These are phyloP conservation scores for Heterodera schachtii DNA, from an alignment of 1,140 invertebrate genomes.

Conservation along the genomic window DNA sequence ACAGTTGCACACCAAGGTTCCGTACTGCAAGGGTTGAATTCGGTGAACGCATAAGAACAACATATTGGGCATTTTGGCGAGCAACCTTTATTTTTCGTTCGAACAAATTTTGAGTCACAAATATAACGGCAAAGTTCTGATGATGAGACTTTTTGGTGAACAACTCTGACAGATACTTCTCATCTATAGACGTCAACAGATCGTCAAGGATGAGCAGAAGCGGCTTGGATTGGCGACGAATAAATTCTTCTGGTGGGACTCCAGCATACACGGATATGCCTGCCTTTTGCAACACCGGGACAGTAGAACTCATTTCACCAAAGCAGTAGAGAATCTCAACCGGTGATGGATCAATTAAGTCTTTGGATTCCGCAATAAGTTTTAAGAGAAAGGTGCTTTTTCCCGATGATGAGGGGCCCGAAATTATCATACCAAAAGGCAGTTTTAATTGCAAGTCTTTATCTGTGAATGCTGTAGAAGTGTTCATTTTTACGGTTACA, in stretches of 20 bases:
- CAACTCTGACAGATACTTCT: constrained; percentile 24
- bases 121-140: constrained; percentile 13
- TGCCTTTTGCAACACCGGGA: not conserved
- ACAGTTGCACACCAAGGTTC: constrained; percentile 15
- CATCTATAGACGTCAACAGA: constrained; percentile 11
- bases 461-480: not conserved
- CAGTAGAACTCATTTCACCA: constrained; percentile 32
- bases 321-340: constrained; percentile 12
- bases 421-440: constrained; percentile 28
- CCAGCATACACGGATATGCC: constrained; percentile 3
- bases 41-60: constrained; percentile 17
- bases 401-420: constrained; percentile 13
- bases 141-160: constrained; percentile 26
- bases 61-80: constrained; percentile 11
- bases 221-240: not conserved
- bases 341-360: constrained; percentile 10
- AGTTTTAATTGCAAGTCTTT: constrained; percentile 19
- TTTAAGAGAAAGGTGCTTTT: constrained; percentile 9
- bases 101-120: constrained; percentile 23
- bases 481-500: not conserved
- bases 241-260: constrained; percentile 7
- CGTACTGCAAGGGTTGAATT: constrained; percentile 14
- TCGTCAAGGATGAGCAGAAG: constrained; percentile 22
- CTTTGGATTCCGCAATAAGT: not conserved
- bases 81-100: constrained; percentile 13